Evolutionary conservation across 2,888 invertebrate genomes (phyloP), one percentile per base, ranked within the genome.

Genomic region (Drosophila incognita): DNA sequence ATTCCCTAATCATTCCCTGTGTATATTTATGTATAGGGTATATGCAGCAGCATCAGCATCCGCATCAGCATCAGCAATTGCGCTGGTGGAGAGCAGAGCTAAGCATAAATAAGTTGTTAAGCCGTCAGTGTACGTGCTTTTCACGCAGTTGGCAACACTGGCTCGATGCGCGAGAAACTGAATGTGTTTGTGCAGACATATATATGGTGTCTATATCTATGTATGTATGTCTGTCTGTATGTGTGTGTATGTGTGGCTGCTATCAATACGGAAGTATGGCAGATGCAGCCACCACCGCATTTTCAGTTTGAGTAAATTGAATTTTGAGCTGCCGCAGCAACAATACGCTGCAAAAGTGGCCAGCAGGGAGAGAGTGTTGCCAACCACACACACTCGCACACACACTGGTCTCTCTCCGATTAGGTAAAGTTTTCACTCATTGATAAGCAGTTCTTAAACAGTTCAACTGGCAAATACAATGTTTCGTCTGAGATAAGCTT

Each of bases 101-200:
- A 79, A 83, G 85, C 89, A 85, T 87, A 85, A 89, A 86, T 89
- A 86, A 89, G 86, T 89, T 89, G 88, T 86, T 85, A 87, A 86
- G 86, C 90, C 85, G 73, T 84, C 82, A 72, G 69, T 69, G 85
- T 78, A 89, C 90, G 90, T 86, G 86, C 85, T 70, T 76, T 68
- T 77, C 68, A 67, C 80, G 72, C 78, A 80, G 72, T 74, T 78
- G 69, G 83, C 83, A 81, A 81, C 79, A 63, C 84, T 80, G 85
- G 35, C 58, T 27, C 31, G 48, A 36, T 69, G 54, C 60, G 35
- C 40, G 46, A 15, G 46, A 46, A 27, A 49, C 29, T 36, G 27
- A 46, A 21, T 46, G 2, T 42, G 42, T 11, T 11, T 42, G 42
- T 24, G 46, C 24, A 24, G 21, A 46, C 15, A 21, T 24, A 24